Evolutionary conservation across 2,797 vertebrate species (phyloP), one percentile per base, ranked within the genome.

Genomic region (Petrocephalus sullivani): DNA sequence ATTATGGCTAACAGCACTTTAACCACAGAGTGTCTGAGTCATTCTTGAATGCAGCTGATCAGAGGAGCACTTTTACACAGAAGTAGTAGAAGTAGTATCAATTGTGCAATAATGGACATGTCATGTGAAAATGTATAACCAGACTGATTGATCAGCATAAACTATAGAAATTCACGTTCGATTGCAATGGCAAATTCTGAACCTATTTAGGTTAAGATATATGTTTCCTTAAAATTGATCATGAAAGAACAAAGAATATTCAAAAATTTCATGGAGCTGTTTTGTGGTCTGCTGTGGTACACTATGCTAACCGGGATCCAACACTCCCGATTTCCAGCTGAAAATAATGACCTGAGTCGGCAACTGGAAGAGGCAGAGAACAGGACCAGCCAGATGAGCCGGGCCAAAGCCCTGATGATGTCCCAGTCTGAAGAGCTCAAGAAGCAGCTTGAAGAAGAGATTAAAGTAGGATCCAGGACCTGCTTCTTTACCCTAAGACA

Each of bases 401-500:
- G 95, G 87, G 92, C 94, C 88, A 96, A 93, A 91, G 87, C 90
- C 23, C 91, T 95, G 85, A 92, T 97, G 88, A 92, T 93, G 3
- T 90, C 92, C 19, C 96, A 97, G 58, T 87, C 91, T 10, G 96
- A 97, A 37, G 96, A 97, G 0, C 92, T 96, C 88, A 96, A 95
- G 92, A 97, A 95, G 89, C 95, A 95, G 3, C 90, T 95, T 88
- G 96, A 97, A 0, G 96, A 97, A 91, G 96, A 97, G 91, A 90
- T 94, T 89, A 97, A 97, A 95, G 96, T 97, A 89, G 37, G 90
- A 78, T 41, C 58, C 23, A 19, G 33, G 28, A 19, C 14, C 57
- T 78, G 14, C 16, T 23, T 83, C 49, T 49, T 83, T 12, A 81
- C 16, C 28, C 75, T 49, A n/a, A 67, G 28, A 37, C 64, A 71